These are phyloP conservation scores for Helicoverpa armigera DNA, from an alignment of 1,140 invertebrate species.

Conservation along the genomic window DNA sequence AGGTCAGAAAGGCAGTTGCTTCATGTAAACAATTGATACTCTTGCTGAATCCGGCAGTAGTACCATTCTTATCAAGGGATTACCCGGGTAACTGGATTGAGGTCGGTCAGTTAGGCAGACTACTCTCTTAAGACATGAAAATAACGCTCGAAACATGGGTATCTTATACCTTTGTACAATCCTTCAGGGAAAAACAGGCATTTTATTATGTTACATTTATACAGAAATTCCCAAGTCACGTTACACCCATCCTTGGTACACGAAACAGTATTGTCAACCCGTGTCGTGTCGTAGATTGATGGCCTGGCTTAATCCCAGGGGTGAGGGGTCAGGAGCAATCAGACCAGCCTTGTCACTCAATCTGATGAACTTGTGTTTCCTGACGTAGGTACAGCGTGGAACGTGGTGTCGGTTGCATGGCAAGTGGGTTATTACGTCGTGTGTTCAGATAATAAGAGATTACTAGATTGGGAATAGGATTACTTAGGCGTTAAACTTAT, in stretches of 20 bases:
- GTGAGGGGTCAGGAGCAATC: slow-evolving; percentile 23
- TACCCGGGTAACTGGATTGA: too few relatives aligned
- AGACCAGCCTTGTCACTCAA: slow-evolving; percentile 35
- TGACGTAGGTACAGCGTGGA: neutral
- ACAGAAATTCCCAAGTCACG: neutral
- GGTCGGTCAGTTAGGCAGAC: too few relatives aligned
- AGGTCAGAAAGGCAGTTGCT: too few relatives aligned
- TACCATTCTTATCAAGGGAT: too few relatives aligned
- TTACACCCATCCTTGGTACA: neutral
- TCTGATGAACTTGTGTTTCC: slow-evolving; percentile 9
- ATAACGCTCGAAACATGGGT: too few relatives aligned
- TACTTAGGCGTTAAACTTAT: too few relatives aligned
- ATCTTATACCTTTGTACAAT: neutral
- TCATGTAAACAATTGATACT: too few relatives aligned
- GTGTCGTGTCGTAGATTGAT: slow-evolving; percentile 29
- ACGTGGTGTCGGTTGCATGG: neutral
- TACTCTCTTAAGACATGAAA: too few relatives aligned
- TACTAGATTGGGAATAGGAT: too few relatives aligned
- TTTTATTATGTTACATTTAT: neutral
- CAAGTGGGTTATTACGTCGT: neutral
- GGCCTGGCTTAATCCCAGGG: neutral
- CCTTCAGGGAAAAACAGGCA: too few relatives aligned
- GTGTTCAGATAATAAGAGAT: too few relatives aligned
- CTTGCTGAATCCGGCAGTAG: too few relatives aligned
- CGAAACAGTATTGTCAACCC: slow-evolving; percentile 29